Conservation (phyloP, 2,113 vertebrate species). For the Oryzias melastigma region DNA sequence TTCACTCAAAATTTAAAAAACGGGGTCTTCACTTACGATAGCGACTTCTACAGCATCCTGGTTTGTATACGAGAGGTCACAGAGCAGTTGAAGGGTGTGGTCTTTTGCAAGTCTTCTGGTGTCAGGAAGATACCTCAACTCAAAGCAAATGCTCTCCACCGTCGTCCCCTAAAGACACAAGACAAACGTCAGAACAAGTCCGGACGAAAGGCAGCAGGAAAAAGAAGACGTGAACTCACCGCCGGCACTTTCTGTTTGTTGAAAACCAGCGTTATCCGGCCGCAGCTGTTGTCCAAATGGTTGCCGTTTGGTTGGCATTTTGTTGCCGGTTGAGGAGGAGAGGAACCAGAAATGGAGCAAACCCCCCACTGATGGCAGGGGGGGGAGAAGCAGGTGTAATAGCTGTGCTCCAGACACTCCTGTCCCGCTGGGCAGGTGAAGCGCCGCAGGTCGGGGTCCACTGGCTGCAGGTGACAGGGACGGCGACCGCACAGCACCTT, state of each 20-base stretch:
- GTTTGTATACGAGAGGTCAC: constrained; percentile 83
- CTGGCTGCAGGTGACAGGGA: constrained; percentile 78
- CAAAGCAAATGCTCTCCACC: constrained; percentile 89
- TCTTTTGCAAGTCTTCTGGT: constrained; percentile 83
- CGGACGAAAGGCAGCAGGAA: background rate
- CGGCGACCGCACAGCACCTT: constrained; percentile 91
- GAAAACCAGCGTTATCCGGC: constrained; percentile 89
- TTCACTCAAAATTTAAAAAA: background rate
- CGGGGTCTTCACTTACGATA: constrained; percentile 80
- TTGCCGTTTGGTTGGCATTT: constrained; percentile 86
- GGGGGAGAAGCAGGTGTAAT: constrained; percentile 87
- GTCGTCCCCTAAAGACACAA: constrained; percentile 85
- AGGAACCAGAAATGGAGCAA: constrained; percentile 78
- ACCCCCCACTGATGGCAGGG: constrained; percentile 89
- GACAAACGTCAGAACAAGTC: background rate
- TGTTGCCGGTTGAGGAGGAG: constrained; percentile 69
- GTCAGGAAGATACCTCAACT: constrained; percentile 88
- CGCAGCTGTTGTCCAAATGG: constrained; percentile 91
- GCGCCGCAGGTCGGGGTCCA: constrained; percentile 29
- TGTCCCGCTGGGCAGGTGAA: constrained; percentile 81
- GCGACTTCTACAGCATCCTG: constrained; percentile 89
- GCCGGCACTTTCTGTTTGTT: constrained; percentile 85
- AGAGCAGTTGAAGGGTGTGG: constrained; percentile 84
- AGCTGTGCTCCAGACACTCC: constrained; percentile 80
- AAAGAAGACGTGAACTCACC: constrained; percentile 67